Evolutionary conservation across 2,888 invertebrate genomes (phyloP).

Genomic region (Drosophila emarginata): DNA sequence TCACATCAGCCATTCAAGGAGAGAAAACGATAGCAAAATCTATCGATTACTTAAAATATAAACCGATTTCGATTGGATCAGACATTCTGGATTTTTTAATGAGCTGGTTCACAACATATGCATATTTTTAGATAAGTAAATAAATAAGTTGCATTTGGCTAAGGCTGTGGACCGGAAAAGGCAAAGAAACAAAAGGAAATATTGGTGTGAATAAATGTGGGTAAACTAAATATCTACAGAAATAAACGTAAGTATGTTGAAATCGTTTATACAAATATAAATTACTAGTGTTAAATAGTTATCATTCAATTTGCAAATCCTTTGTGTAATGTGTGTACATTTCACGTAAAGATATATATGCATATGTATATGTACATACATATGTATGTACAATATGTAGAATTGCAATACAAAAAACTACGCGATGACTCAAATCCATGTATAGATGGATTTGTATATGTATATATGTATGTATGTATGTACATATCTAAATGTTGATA

Average conservation of each 20-base stretch:
- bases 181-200: background rate
- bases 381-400: background rate
- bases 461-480: background rate
- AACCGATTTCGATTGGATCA: background rate
- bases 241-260: background rate
- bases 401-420: slow-evolving; percentile 4
- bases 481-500: background rate
- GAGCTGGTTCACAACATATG: background rate
- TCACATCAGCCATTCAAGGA: background rate
- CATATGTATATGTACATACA: background rate
- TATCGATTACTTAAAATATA: background rate
- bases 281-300: background rate
- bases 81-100: too few species aligned
- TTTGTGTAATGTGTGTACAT: background rate
- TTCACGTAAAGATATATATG: too few species aligned
- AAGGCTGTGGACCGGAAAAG: background rate
- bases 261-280: background rate
- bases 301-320: background rate
- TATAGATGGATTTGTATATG: background rate
- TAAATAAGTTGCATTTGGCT: background rate
- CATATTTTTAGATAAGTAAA: background rate
- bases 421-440: slow-evolving; percentile 1
- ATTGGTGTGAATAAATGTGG: background rate
- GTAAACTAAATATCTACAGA: background rate
- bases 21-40: background rate